phyloP scores from a whole-genome alignment of 2,797 vertebrate species.

The Rhabdomys pumilio region DNA sequence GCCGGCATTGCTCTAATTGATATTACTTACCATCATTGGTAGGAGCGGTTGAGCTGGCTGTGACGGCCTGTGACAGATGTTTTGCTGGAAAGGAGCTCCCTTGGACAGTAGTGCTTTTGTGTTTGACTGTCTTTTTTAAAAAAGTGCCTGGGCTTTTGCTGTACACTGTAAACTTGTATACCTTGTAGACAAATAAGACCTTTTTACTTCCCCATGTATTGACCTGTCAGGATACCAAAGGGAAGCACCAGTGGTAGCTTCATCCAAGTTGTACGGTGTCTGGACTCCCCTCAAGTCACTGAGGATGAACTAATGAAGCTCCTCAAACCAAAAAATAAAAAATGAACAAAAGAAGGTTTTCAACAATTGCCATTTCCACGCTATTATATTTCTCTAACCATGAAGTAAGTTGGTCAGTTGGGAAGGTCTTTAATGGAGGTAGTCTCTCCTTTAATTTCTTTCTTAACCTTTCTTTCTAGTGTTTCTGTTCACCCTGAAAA shows the following conservation, averaged over 20 bases:
- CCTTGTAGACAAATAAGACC: background rate
- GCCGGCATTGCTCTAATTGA: background rate
- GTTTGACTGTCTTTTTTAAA: background rate
- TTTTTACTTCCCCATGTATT: background rate
- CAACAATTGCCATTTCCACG: background rate
- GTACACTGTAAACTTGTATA: background rate
- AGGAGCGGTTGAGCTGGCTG: background rate
- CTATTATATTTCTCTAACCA: background rate
- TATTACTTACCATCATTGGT: background rate
- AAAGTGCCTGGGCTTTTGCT: background rate
- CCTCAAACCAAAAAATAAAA: background rate
- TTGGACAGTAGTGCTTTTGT: background rate
- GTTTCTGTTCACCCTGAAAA: constrained; percentile 23
- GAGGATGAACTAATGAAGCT: background rate
- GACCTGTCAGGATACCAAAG: constrained; percentile 5
- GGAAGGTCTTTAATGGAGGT: background rate
- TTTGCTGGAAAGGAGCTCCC: background rate
- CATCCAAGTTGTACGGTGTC: background rate
- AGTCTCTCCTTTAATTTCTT: constrained; percentile 23
- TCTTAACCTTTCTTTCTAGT: constrained; percentile 1
- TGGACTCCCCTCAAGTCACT: background rate
- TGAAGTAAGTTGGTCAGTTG: background rate
- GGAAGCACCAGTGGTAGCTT: background rate
- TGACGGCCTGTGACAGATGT: background rate
- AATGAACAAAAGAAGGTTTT: background rate